Conservation (phyloP, 1,140 invertebrate species). For the Delia radicum region DNA sequence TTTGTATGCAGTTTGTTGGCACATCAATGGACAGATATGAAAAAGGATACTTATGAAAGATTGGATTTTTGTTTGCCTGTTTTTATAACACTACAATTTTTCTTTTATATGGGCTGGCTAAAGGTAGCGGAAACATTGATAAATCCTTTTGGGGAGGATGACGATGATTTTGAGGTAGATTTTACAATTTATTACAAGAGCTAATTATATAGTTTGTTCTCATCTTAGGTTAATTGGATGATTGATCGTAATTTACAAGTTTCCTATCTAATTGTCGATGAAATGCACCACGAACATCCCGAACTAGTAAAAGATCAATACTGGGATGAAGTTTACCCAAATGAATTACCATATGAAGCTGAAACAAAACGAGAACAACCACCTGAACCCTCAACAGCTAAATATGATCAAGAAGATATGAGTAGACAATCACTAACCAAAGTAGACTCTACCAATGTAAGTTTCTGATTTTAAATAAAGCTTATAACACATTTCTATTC, state of each 20-base stretch:
- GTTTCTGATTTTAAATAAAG: neutral
- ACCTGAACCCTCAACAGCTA: constrained; percentile 25
- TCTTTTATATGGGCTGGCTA: constrained; percentile 87
- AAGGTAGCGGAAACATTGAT: constrained; percentile 80
- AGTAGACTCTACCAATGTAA: neutral
- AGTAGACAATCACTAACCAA: neutral
- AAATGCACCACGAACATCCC: constrained; percentile 89
- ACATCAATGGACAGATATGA: constrained; percentile 69
- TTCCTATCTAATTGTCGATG: constrained; percentile 86
- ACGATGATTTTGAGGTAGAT: constrained; percentile 66
- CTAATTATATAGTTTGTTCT: neutral
- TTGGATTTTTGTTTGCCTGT: constrained; percentile 79
- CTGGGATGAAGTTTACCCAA: constrained; percentile 84
- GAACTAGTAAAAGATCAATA: constrained; percentile 83
- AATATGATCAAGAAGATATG: constrained; percentile 1
- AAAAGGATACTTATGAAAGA: constrained; percentile 34
- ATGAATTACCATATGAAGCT: constrained; percentile 56
- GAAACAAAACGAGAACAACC: constrained; percentile 25
- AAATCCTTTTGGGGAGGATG: constrained; percentile 86
- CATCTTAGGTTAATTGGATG: constrained; percentile 80
- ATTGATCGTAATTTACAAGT: constrained; percentile 85
- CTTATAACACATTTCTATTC: too few relatives aligned
- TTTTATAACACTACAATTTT: constrained; percentile 77
- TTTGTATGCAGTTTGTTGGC: constrained; percentile 75
- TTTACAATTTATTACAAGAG: neutral